Evolutionary conservation across 2,888 invertebrate species (phyloP).

Genomic region (Eumacrocentrus americanus): DNA sequence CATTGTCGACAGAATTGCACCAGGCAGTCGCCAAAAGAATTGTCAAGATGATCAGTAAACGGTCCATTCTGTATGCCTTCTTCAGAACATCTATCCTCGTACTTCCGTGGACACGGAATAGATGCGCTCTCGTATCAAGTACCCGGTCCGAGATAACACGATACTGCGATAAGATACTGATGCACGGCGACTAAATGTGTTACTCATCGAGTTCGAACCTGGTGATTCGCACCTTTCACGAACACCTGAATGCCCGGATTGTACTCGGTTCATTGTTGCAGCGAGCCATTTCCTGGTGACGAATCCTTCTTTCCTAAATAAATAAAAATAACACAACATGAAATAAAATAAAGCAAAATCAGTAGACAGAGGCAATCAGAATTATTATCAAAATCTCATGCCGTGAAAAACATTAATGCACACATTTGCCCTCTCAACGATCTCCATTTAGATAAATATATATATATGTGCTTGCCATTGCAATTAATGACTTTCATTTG

Average conservation of each 20-base stretch:
- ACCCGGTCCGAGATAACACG: constrained; percentile 1
- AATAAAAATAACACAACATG: too few species aligned
- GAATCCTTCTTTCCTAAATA: too few species aligned
- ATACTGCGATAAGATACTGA: constrained; percentile 15
- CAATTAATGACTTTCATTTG: constrained; percentile 39
- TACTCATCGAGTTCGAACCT: constrained; percentile 8
- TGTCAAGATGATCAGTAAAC: background rate
- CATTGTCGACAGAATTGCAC: background rate
- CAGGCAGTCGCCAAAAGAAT: background rate
- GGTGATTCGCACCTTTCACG: background rate
- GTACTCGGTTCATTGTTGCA: constrained; percentile 3
- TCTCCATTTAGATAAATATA: constrained; percentile 38
- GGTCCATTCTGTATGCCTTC: background rate
- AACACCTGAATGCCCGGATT: constrained; percentile 1
- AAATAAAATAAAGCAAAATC: too few species aligned
- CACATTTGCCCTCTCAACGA: constrained; percentile 37
- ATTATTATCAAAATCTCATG: constrained; percentile 36
- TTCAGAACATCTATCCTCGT: background rate
- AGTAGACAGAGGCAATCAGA: constrained; percentile 28
- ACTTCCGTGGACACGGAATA: background rate
- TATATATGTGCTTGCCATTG: constrained; percentile 34
- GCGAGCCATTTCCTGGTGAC: too few species aligned
- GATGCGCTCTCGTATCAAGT: constrained; percentile 4
- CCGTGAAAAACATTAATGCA: constrained; percentile 36
- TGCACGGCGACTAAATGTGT: background rate